phyloP scores from a whole-genome alignment of 2,888 invertebrate genomes.

The Diadegma fenestrale region DNA sequence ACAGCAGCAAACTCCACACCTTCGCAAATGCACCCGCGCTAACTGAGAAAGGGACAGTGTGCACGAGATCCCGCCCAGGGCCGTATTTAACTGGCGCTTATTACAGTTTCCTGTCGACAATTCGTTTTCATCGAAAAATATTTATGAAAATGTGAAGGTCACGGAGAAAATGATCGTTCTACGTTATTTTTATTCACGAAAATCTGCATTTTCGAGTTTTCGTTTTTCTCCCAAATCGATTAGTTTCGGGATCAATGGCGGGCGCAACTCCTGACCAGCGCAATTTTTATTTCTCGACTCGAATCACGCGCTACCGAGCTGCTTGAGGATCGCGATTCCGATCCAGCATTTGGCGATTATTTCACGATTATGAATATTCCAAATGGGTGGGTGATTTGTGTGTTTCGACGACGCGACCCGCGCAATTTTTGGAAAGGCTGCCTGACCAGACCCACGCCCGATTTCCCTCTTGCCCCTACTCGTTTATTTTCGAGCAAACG shows the following conservation, averaged over 20 bases:
- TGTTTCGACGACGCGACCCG: conserved; percentile 55
- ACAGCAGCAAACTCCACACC: conserved; percentile 9
- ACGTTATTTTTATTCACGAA: not conserved
- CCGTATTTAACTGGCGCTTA: conserved; percentile 42
- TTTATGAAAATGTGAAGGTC: not conserved
- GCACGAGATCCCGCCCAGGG: conserved; percentile 53
- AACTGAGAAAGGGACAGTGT: conserved; percentile 60
- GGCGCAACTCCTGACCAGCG: conserved; percentile 43
- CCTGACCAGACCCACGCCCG: conserved; percentile 22
- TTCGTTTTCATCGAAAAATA: conserved; percentile 13
- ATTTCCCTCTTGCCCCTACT: not conserved
- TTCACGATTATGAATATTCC: not conserved
- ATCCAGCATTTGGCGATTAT: not conserved
- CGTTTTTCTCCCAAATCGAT: not conserved
- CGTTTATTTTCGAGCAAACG: not conserved
- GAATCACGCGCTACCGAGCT: conserved; percentile 15
- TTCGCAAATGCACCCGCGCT: conserved; percentile 50
- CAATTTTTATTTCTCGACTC: conserved; percentile 36
- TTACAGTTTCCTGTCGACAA: conserved; percentile 13
- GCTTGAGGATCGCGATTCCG: not conserved
- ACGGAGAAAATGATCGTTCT: not conserved
- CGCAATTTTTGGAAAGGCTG: conserved; percentile 51
- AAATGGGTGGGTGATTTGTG: not conserved
- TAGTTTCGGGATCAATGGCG: not conserved
- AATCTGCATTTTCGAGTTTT: not conserved